Conservation (phyloP, 2,888 invertebrate species). For the Drosophila siamana region DNA sequence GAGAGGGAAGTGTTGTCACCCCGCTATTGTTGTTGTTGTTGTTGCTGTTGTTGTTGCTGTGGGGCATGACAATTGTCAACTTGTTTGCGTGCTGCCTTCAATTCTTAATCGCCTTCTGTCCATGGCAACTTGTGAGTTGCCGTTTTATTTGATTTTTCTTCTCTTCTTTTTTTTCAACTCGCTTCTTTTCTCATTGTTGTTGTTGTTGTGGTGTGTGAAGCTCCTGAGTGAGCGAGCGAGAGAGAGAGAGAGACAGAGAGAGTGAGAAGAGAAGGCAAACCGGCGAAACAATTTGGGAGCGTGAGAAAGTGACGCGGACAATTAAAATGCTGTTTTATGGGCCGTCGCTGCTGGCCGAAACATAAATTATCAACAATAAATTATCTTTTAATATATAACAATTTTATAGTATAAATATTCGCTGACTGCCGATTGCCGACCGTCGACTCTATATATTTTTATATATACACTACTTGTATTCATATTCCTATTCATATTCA, state of each 20-base stretch:
- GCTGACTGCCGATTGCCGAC: slow-evolving; percentile 15
- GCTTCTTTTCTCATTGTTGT: slow-evolving; percentile 6
- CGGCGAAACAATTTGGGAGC: slow-evolving; percentile 67
- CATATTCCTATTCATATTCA: slow-evolving; percentile 18
- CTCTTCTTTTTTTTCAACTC: slow-evolving; percentile 10
- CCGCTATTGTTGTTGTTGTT: slow-evolving; percentile 17
- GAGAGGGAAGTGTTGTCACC: background rate
- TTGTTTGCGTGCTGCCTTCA: slow-evolving; percentile 76
- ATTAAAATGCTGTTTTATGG: slow-evolving; percentile 75
- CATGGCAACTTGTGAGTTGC: slow-evolving; percentile 72
- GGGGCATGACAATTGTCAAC: slow-evolving; percentile 72
- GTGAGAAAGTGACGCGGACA: slow-evolving; percentile 77
- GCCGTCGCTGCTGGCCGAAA: slow-evolving; percentile 51
- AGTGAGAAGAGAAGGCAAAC: slow-evolving; percentile 3
- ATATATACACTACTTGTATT: no score
- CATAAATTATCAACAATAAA: slow-evolving; percentile 79
- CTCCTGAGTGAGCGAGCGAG: slow-evolving; percentile 19
- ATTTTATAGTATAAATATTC: slow-evolving; percentile 53
- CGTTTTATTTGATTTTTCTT: slow-evolving; percentile 52
- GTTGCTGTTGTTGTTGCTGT: slow-evolving; percentile 20
- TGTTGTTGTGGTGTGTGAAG: slow-evolving; percentile 9
- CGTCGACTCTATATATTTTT: background rate
- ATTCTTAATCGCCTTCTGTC: slow-evolving; percentile 77
- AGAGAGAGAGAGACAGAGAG: background rate
- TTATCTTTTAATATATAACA: slow-evolving; percentile 72